Evolutionary conservation across 1,140 invertebrate genomes (phyloP), one percentile per base, ranked within the genome.

Genomic region (Sarcophaga bullata): DNA sequence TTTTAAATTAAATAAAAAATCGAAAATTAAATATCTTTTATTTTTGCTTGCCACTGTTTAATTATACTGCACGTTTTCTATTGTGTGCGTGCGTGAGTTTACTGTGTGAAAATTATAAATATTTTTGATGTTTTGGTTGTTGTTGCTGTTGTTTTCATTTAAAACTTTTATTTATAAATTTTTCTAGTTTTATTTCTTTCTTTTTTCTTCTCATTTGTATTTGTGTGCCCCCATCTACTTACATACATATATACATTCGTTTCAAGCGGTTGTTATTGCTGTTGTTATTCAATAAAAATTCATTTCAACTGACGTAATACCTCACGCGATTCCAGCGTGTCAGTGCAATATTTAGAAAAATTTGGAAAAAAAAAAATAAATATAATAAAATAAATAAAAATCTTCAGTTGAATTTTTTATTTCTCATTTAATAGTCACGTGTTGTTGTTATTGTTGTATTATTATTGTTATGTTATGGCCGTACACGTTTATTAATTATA

Each of bases 241-340:
- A 81, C n/a, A n/a, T 25, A 46, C 58, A n/a, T 3, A 72, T 2
- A 46, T 9, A 15, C 9, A 19, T 37, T 2, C 25, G 25, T 4
- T 37, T 37, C 1, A 37, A 37, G 25, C 25, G 25, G 25, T 37
- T 37, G 4, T 37, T 37, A 37, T 37, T 37, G 25, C 25, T 37
- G 25, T 17, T 62, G 8, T 68, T 68, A 68, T 68, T 68, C 9
- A 68, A 19, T 10, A 19, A 68, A 80, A 62, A 83, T 83, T 83
- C 82, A 83, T 83, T 83, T 81, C 0, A 19, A 83, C 62, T 83
- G 82, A 83, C 82, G 82, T 83, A 83, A 83, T 83, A 8, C 49
- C 78, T 83, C 82, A 83, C 82, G 82, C 82, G 82, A 83, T 83
- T 83, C 62, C 82, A 83, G 76, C 78, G 62, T 83, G 82, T 82